Evolutionary conservation across 2,113 vertebrate genomes (phyloP).

Genomic region (Ceyx cyanopectus): DNA sequence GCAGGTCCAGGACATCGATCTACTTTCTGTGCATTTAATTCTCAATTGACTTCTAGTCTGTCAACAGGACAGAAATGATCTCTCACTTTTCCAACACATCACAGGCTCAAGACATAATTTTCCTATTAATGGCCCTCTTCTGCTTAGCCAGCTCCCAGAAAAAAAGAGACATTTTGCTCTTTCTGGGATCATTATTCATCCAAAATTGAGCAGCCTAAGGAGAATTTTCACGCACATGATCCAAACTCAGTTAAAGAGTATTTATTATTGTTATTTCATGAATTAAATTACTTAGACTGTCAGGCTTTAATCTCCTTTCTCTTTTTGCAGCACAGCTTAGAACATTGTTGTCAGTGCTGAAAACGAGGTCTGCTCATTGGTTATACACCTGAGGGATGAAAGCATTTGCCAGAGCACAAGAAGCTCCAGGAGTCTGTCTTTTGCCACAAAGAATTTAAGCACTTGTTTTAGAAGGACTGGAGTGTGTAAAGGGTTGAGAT

Average conservation of each 20-base stretch:
- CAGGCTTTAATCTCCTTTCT: neutral
- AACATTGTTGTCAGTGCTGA: neutral
- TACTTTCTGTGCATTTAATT: neutral
- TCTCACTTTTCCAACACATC: neutral
- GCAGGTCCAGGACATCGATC: neutral
- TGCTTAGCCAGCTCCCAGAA: neutral
- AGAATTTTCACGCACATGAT: neutral
- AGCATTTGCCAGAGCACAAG: neutral
- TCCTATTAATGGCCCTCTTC: constrained; percentile 10
- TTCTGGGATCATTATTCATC: neutral
- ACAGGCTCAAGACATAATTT: constrained; percentile 8
- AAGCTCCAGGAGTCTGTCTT: neutral
- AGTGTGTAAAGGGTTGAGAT: neutral
- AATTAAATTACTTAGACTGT: neutral
- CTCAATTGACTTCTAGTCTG: neutral
- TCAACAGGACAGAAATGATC: neutral
- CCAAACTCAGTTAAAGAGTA: neutral
- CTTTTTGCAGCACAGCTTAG: neutral
- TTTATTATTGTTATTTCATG: neutral
- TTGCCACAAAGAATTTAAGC: neutral
- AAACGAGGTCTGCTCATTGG: neutral
- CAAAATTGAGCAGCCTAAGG: neutral
- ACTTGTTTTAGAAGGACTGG: neutral
- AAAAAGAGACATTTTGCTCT: neutral
- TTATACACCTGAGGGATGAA: neutral